phyloP scores from a whole-genome alignment of 2,797 vertebrate species.

The Cryptoprocta ferox region DNA sequence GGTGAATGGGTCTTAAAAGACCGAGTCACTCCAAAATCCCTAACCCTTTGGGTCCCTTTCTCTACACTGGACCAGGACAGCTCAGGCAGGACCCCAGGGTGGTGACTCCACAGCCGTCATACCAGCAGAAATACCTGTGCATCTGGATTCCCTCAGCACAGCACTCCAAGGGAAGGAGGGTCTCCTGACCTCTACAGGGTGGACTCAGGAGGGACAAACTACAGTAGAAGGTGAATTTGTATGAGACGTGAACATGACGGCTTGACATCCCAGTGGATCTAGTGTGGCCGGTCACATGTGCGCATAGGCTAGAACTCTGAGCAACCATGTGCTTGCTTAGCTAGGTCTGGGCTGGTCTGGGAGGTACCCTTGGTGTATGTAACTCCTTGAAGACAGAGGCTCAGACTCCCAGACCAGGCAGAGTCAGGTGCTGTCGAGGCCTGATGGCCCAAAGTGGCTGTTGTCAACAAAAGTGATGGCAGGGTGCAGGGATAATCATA shows the following conservation, averaged over 20 bases:
- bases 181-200: too few relatives aligned
- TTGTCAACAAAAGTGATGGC: rapidly evolving
- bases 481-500: not conserved
- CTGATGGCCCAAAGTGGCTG: not conserved
- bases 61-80: not conserved
- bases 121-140: not conserved
- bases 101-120: too few relatives aligned
- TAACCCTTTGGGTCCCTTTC: not conserved
- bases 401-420: too few relatives aligned
- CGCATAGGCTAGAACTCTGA: not conserved
- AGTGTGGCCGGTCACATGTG: not conserved
- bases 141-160: not conserved
- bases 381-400: too few relatives aligned
- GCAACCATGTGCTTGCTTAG: not conserved
- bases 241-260: not conserved
- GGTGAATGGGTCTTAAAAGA: not conserved
- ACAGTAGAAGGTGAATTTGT: not conserved
- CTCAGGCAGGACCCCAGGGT: not conserved
- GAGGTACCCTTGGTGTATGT: too few relatives aligned
- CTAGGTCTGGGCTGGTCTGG: not conserved
- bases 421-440: not conserved
- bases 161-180: too few relatives aligned
- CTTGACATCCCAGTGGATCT: not conserved
- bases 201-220: not conserved
- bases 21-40: not conserved